phyloP scores from a whole-genome alignment of 2,888 invertebrate genomes.

The Acrocera orbiculus region DNA sequence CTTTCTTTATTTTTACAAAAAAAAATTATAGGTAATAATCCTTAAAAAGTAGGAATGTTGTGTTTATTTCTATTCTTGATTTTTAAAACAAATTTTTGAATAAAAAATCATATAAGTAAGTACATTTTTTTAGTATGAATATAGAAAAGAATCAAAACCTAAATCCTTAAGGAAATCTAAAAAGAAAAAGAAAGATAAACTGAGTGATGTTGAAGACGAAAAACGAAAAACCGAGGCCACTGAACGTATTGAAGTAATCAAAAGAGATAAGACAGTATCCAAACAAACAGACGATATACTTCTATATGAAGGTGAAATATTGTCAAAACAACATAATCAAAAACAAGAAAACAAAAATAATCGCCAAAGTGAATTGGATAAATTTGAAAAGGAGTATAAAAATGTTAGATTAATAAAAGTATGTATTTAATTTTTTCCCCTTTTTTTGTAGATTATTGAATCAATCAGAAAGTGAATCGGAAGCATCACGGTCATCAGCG shows the following conservation, averaged over 20 bases:
- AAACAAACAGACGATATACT: too few species aligned
- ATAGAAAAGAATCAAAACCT: constrained; percentile 45
- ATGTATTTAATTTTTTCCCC: background rate
- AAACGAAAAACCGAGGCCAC: constrained; percentile 21
- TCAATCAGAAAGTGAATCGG: constrained; percentile 63
- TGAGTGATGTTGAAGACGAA: constrained; percentile 59
- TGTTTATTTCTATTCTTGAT: background rate
- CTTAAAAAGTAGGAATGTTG: background rate
- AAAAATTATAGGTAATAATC: too few species aligned
- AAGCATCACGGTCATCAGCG: constrained; percentile 61
- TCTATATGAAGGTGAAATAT: constrained; percentile 9
- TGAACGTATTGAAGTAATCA: constrained; percentile 26
- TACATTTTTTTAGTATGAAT: constrained; percentile 42
- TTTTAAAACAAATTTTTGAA: background rate
- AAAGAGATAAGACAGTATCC: too few species aligned
- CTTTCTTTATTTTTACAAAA: too few species aligned
- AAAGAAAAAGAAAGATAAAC: constrained; percentile 49
- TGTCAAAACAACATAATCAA: constrained; percentile 5
- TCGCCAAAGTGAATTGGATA: background rate
- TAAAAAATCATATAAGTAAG: background rate
- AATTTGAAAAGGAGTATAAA: constrained; percentile 5
- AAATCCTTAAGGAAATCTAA: constrained; percentile 44
- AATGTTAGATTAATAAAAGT: constrained; percentile 5
- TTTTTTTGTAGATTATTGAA: constrained; percentile 20
- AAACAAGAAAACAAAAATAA: constrained; percentile 11